These are phyloP conservation scores for Phenganax subtilis DNA, from an alignment of 92 coral and sea anemone genomes.

Conservation along the genomic window DNA sequence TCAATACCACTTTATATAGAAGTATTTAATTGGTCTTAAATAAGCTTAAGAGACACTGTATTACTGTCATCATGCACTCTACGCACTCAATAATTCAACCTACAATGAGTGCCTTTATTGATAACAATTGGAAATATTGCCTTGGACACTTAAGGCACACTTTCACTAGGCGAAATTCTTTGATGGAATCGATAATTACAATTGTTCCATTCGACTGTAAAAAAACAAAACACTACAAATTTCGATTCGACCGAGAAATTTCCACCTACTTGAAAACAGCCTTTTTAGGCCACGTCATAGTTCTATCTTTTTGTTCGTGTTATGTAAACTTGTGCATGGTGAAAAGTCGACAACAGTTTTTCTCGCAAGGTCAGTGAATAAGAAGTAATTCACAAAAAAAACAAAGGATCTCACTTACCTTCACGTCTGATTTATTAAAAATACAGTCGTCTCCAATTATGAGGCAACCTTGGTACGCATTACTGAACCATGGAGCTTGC, in stretches of 20 bases:
- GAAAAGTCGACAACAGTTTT: background rate
- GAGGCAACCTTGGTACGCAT: slow-evolving; percentile 63
- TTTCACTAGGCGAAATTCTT: no score
- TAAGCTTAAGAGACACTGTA: no score
- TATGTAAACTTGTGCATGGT: no score
- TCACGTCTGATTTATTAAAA: slow-evolving; percentile 1
- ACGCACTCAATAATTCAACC: no score
- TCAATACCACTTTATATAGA: no score
- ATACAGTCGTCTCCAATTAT: background rate
- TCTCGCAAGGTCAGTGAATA: background rate
- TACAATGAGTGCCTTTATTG: no score
- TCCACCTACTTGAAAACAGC: background rate
- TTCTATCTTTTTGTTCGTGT: background rate
- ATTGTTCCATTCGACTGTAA: no score
- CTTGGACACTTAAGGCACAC: no score
- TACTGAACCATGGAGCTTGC: slow-evolving; percentile 65
- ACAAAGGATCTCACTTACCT: background rate
- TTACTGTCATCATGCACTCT: background rate
- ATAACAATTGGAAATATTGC: no score
- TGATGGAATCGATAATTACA: no score
- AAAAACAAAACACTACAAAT: background rate
- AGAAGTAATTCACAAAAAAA: background rate
- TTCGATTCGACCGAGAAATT: background rate
- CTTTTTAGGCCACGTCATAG: no score
- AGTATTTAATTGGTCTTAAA: no score